phyloP scores from a whole-genome alignment of 2,888 invertebrate genomes.

The Tromatobia lineatoria region DNA sequence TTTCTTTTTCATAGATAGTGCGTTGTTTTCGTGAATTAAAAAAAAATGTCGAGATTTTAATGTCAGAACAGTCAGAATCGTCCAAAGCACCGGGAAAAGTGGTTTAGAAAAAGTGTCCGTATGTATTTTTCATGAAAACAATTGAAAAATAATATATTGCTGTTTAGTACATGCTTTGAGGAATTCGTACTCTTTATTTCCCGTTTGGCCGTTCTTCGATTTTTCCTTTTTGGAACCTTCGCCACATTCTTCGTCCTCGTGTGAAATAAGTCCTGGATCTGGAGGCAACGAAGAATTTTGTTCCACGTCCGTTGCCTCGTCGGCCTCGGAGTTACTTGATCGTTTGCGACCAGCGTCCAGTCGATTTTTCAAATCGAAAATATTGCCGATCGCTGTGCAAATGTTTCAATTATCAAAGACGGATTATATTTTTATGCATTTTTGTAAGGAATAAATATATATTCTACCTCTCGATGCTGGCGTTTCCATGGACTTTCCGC shows the following conservation, averaged over 20 bases:
- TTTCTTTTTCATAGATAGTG: too few species aligned
- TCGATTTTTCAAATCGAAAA: slow-evolving; percentile 65
- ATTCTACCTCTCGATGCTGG: slow-evolving; percentile 65
- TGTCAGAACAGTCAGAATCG: too few species aligned
- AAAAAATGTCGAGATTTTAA: too few species aligned
- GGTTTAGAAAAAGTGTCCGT: too few species aligned
- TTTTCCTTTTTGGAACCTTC: slow-evolving; percentile 42
- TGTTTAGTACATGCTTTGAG: background rate
- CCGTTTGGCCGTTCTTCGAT: background rate
- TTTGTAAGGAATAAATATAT: slow-evolving; percentile 26
- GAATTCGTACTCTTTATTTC: slow-evolving; percentile 44
- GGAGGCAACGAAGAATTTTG: slow-evolving; percentile 74
- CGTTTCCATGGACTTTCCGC: slow-evolving; percentile 84
- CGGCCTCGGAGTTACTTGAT: slow-evolving; percentile 78
- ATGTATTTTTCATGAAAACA: background rate
- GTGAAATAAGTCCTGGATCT: slow-evolving; percentile 66
- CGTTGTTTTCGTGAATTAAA: too few species aligned
- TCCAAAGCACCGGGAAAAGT: too few species aligned
- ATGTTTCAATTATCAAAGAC: slow-evolving; percentile 1
- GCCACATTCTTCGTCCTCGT: slow-evolving; percentile 24
- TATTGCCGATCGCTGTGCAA: slow-evolving; percentile 56
- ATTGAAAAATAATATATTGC: slow-evolving; percentile 2
- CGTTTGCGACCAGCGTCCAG: slow-evolving; percentile 72
- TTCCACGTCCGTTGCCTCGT: slow-evolving; percentile 76
- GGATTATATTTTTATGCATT: slow-evolving; percentile 24